Evolutionary conservation across 2,888 invertebrate genomes (phyloP).

Genomic region (Liodrosophila aerea): DNA sequence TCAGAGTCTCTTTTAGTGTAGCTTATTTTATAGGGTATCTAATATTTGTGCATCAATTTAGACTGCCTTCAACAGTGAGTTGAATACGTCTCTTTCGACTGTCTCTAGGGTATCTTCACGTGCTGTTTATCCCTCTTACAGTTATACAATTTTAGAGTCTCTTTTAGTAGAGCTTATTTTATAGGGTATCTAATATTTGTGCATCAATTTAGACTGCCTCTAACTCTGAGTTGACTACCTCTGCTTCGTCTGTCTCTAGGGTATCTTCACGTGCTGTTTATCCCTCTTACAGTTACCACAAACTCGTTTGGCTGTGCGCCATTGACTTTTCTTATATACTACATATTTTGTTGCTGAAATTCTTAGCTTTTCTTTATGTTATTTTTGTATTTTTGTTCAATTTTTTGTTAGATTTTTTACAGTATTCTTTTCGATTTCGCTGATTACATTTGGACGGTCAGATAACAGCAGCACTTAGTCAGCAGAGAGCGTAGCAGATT

Average conservation of each 20-base stretch:
- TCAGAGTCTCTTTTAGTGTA: too few species aligned
- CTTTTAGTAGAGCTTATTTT: too few species aligned
- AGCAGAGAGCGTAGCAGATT: conserved; percentile 4
- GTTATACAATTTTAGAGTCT: too few species aligned
- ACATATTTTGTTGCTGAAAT: conserved; percentile 26
- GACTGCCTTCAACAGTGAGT: too few species aligned
- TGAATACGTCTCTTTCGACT: too few species aligned
- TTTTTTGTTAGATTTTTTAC: conserved; percentile 15
- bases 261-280: conserved; percentile 8
- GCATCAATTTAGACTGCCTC: too few species aligned
- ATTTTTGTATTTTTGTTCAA: background rate
- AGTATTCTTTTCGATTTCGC: conserved; percentile 40
- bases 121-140: background rate
- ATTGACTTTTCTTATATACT: conserved; percentile 30
- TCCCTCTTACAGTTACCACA: background rate
- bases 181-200: too few species aligned
- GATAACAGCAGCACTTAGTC: conserved; percentile 31
- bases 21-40: too few species aligned
- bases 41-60: too few species aligned
- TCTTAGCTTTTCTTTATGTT: conserved; percentile 4
- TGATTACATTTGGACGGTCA: conserved; percentile 38
- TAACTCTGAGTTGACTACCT: too few species aligned
- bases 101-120: conserved; percentile 16
- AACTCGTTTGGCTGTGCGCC: conserved; percentile 30
- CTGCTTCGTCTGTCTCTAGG: too few species aligned